Conservation (phyloP, 2,888 invertebrate species). For the Acanthosepion esculentum region DNA sequence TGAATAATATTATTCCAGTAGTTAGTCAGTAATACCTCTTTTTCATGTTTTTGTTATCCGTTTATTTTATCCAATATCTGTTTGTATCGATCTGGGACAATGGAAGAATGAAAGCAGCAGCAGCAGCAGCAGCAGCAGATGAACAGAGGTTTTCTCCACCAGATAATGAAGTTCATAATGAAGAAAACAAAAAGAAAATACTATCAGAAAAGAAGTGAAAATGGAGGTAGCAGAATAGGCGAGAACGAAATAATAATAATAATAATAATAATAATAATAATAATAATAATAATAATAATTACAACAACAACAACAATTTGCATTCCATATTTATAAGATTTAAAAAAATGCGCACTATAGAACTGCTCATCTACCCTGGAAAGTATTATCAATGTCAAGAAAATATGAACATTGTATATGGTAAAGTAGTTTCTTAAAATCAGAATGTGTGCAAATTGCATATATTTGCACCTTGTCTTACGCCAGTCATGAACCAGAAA, state of each 20-base stretch:
- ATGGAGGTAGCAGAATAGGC: background rate
- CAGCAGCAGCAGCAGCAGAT: background rate
- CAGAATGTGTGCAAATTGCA: too few relatives aligned
- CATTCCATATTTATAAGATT: too few relatives aligned
- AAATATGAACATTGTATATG: too few relatives aligned
- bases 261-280: background rate
- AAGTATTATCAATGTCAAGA: too few relatives aligned
- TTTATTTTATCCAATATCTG: background rate
- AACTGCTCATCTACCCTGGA: too few relatives aligned
- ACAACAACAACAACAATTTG: background rate
- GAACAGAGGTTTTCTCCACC: background rate
- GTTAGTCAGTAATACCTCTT: background rate
- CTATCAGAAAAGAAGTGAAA: background rate
- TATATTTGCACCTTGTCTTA: too few relatives aligned
- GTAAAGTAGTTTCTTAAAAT: too few relatives aligned
- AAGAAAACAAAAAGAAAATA: background rate
- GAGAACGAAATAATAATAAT: background rate
- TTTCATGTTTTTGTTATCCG: background rate
- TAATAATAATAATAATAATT: background rate
- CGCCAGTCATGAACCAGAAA: too few relatives aligned
- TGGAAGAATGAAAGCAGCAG: background rate
- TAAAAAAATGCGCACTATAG: too few relatives aligned
- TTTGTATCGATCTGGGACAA: background rate
- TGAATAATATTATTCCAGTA: background rate
- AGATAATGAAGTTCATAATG: background rate